A percentile compares a stretch with the other conserved stretches of the same genome.
Evolutionary conservation across 2,797 vertebrate genomes (phyloP).

Genomic region (Thripadectes ignobilis): DNA sequence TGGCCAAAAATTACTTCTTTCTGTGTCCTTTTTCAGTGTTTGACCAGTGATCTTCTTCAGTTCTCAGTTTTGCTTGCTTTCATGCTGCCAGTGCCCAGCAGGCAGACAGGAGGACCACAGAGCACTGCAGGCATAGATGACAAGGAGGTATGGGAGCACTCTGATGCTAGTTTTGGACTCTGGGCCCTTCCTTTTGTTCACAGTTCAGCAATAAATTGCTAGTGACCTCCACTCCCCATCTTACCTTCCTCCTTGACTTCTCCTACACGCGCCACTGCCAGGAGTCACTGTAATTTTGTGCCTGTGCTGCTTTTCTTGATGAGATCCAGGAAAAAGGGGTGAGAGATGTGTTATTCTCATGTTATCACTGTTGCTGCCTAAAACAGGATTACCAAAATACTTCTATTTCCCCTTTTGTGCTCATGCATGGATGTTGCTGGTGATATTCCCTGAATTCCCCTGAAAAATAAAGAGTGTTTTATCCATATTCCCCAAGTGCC

Average conservation of each 20-base stretch:
- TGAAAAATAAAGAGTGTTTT: conserved; percentile 61
- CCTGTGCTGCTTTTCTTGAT: neutral
- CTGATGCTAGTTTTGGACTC: neutral
- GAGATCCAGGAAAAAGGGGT: neutral
- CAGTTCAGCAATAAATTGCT: neutral
- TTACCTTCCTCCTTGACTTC: neutral
- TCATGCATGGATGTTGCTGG: conserved; percentile 52
- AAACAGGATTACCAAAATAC: neutral
- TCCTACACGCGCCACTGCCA: neutral
- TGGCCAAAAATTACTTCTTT: neutral
- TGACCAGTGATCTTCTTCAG: neutral
- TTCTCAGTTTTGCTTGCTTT: neutral
- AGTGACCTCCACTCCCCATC: neutral
- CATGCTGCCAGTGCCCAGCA: neutral
- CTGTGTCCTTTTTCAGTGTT: neutral
- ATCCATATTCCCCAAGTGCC: conserved; percentile 56
- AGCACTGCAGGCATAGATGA: neutral
- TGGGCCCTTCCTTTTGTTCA: neutral
- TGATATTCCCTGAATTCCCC: conserved; percentile 60
- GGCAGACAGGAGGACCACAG: neutral
- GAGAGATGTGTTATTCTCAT: neutral
- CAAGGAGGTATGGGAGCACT: neutral
- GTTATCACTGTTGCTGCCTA: neutral
- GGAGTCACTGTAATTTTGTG: neutral
- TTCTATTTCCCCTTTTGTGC: conserved; percentile 41